Evolutionary conservation across 2,888 invertebrate species (phyloP).

Genomic region (Brachyptera risi): DNA sequence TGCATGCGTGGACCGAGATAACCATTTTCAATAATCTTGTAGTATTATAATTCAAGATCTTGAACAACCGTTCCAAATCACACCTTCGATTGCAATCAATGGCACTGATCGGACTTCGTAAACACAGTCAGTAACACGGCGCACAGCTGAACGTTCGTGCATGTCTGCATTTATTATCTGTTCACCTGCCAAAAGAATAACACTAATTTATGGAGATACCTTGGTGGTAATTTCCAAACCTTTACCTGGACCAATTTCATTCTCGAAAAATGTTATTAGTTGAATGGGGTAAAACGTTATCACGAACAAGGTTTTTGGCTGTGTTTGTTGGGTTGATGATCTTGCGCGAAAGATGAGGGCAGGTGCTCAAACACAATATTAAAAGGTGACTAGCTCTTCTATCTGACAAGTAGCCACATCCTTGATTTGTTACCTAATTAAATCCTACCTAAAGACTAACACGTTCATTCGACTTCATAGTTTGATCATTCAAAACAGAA

Average conservation of each 20-base stretch:
- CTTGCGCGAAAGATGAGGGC: neutral
- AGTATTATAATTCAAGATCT: neutral
- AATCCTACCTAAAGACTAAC: conserved; percentile 20
- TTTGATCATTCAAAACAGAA: neutral
- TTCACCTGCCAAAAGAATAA: conserved; percentile 5
- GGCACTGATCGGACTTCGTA: no score
- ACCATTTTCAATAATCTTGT: neutral
- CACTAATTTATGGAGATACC: conserved; percentile 12
- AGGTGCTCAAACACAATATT: conserved; percentile 6
- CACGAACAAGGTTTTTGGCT: no score
- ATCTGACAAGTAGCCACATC: conserved; percentile 19
- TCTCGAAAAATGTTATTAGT: no score
- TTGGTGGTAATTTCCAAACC: neutral
- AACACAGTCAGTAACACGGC: neutral
- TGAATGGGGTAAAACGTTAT: no score
- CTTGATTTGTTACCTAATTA: conserved; percentile 30
- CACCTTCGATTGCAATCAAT: neutral
- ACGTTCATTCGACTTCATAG: conserved; percentile 17
- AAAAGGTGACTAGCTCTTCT: no score
- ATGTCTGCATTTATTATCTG: neutral
- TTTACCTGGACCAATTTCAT: conserved; percentile 18
- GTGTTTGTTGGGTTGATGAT: no score
- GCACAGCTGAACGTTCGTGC: neutral
- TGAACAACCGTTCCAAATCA: neutral
- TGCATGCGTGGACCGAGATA: neutral